A percentile compares a stretch with the other conserved stretches of the same genome.
Conservation (phyloP, 2,113 vertebrate species). For the Emydura subglobosa region DNA sequence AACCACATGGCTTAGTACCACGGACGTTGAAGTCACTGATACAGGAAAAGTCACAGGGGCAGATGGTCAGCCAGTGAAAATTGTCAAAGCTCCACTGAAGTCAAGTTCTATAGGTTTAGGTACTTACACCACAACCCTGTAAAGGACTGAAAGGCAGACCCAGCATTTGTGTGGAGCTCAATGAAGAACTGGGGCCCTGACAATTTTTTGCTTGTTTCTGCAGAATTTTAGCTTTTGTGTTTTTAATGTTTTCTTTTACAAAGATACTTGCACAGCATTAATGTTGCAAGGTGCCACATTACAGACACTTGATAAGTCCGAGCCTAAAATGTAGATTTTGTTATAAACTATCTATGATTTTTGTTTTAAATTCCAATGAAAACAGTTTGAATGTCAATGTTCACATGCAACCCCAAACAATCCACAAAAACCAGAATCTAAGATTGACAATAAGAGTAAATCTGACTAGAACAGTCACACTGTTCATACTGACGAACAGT, state of each 20-base stretch:
- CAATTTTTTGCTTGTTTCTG: background rate
- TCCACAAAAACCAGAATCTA: background rate
- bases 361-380: too few relatives aligned
- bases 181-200: background rate
- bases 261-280: background rate
- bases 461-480: background rate
- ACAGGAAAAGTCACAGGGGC: background rate
- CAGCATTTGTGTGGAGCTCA: background rate
- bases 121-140: background rate
- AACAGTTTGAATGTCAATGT: background rate
- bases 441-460: background rate
- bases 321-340: too few relatives aligned
- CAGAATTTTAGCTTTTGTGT: background rate
- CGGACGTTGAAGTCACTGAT: background rate
- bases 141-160: background rate
- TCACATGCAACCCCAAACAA: background rate
- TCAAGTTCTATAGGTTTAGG: background rate
- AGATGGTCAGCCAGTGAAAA: background rate
- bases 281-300: background rate
- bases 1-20: background rate
- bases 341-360: background rate
- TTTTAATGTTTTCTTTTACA: background rate
- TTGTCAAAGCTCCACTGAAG: background rate
- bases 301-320: background rate
- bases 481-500: background rate